Evolutionary conservation across 2,888 invertebrate genomes (phyloP).

Genomic region (Urechis unicinctus): DNA sequence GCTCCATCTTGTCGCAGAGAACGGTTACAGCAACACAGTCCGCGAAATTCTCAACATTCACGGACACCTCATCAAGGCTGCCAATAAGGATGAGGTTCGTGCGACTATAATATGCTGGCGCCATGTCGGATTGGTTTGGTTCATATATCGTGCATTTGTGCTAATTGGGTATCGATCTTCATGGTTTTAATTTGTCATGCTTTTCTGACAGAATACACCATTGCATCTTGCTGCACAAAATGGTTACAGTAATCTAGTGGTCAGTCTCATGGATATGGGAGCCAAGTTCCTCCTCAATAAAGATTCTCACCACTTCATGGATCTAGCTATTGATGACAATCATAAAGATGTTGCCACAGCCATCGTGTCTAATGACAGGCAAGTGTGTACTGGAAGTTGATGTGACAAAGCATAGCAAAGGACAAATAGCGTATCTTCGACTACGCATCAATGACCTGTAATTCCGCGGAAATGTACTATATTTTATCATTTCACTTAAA

Average conservation of each 20-base stretch:
- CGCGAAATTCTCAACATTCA: slow-evolving; percentile 76
- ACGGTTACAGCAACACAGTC: slow-evolving; percentile 84
- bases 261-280: slow-evolving; percentile 67
- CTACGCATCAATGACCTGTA: too few species aligned
- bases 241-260: slow-evolving; percentile 72
- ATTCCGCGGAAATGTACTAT: too few species aligned
- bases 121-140: too few species aligned
- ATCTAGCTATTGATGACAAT: slow-evolving; percentile 82
- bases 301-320: slow-evolving; percentile 77
- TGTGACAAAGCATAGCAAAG: too few species aligned
- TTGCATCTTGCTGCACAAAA: slow-evolving; percentile 79
- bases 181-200: too few species aligned
- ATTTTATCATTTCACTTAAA: too few species aligned
- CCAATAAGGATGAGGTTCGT: slow-evolving; percentile 82
- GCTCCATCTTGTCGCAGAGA: slow-evolving; percentile 91
- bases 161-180: too few species aligned
- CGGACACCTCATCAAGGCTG: slow-evolving; percentile 75
- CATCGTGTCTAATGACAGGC: slow-evolving; percentile 65
- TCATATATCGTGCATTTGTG: too few species aligned
- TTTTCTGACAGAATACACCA: slow-evolving; percentile 79
- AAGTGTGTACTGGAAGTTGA: too few species aligned
- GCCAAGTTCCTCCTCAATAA: slow-evolving; percentile 59
- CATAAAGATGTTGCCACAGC: slow-evolving; percentile 77
- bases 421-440: too few species aligned
- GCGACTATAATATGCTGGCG: too few species aligned